Evolutionary conservation across 2,113 vertebrate species (phyloP).

Genomic region (Tachysurus fulvidraco): DNA sequence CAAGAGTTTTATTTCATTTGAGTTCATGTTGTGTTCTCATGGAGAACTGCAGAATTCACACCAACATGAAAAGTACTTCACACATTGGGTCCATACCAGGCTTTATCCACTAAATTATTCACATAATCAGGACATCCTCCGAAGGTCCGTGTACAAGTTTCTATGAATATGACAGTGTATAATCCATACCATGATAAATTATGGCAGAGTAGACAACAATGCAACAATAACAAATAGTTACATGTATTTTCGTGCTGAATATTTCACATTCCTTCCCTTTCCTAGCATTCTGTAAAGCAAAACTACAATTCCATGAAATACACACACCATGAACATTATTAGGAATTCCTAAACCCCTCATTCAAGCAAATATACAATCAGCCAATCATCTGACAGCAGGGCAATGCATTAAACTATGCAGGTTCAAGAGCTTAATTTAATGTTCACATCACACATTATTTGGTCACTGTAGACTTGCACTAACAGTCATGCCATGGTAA

Average conservation of each 20-base stretch:
- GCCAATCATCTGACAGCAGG: neutral
- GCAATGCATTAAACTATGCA: neutral
- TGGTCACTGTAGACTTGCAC: neutral
- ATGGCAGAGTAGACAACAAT: neutral
- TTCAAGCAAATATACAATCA: neutral
- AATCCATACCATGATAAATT: neutral
- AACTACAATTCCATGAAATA: neutral
- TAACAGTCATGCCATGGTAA: neutral
- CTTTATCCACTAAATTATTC: slow-evolving; percentile 5
- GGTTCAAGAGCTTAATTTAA: neutral
- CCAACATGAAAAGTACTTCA: slow-evolving; percentile 33
- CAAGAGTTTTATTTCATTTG: slow-evolving; percentile 41
- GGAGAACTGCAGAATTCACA: slow-evolving; percentile 69
- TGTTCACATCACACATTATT: neutral
- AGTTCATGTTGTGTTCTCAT: slow-evolving; percentile 68
- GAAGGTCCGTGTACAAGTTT: neutral
- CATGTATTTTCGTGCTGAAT: neutral
- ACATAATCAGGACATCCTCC: neutral
- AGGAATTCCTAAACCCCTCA: neutral
- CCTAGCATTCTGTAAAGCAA: neutral
- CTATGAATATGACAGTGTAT: neutral
- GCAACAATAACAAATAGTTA: neutral
- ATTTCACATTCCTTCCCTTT: neutral
- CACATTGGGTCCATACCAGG: neutral
- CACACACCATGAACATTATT: neutral